Conservation (phyloP, 2,888 invertebrate species). For the Steromphala cineraria region DNA sequence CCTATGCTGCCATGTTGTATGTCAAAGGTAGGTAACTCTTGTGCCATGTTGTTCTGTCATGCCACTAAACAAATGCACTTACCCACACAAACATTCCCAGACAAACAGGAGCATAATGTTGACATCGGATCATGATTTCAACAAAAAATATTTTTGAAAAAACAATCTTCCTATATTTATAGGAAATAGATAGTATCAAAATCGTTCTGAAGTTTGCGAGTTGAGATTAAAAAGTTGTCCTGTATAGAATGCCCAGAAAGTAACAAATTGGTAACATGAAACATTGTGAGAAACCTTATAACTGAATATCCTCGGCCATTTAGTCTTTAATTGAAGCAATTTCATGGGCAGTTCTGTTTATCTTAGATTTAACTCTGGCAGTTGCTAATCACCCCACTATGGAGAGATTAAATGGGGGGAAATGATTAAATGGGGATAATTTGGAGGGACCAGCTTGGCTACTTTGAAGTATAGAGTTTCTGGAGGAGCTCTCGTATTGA, state of each 20-base stretch:
- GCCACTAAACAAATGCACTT: background rate
- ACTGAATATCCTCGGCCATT: background rate
- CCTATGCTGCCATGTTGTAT: conserved; percentile 89
- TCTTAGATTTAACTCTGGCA: background rate
- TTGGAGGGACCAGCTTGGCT: background rate
- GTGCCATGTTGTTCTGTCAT: background rate
- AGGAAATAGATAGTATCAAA: no score
- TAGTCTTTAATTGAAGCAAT: conserved; percentile 10
- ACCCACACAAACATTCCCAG: background rate
- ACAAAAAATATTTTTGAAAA: no score
- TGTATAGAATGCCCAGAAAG: no score
- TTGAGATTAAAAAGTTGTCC: no score
- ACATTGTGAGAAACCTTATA: no score
- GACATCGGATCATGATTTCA: no score
- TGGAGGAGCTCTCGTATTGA: no score
- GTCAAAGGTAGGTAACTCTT: conserved; percentile 86
- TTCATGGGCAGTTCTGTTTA: background rate
- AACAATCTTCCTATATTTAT: no score
- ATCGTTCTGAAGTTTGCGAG: no score
- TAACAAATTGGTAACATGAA: no score
- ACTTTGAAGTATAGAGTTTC: no score
- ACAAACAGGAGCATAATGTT: no score
- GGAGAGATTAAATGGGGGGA: background rate
- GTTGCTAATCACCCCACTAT: background rate
- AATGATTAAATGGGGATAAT: background rate